Evolutionary conservation across 2,113 vertebrate genomes (phyloP).

Genomic region (Felis catus): DNA sequence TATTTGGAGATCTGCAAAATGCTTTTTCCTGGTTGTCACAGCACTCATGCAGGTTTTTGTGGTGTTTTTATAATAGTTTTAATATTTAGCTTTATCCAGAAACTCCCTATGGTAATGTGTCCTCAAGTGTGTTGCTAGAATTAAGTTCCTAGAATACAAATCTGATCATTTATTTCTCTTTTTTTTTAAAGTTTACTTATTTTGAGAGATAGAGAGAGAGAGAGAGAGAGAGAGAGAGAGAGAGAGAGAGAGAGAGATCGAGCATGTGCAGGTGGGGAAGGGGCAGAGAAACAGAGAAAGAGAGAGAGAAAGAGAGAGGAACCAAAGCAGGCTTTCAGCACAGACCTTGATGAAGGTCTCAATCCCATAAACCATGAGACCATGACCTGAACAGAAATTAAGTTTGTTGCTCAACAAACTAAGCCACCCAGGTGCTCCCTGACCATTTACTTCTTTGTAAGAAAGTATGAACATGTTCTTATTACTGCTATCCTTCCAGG

Average conservation of each 20-base stretch:
- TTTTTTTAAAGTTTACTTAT: too few relatives aligned
- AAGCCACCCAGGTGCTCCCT: not conserved
- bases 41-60: not conserved
- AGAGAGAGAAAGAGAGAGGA: too few relatives aligned
- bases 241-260: too few relatives aligned
- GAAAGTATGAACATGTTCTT: not conserved
- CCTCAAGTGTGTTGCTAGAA: not conserved
- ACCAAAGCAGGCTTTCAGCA: too few relatives aligned
- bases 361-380: too few relatives aligned
- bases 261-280: too few relatives aligned
- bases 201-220: too few relatives aligned
- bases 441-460: not conserved
- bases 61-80: not conserved
- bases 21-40: not conserved
- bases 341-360: too few relatives aligned
- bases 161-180: not conserved
- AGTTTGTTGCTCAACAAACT: too few relatives aligned
- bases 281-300: too few relatives aligned
- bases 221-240: too few relatives aligned
- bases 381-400: too few relatives aligned
- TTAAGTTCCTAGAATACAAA: not conserved
- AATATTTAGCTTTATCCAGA: not conserved
- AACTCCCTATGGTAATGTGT: not conserved
- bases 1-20: not conserved
- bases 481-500: not conserved